phyloP scores from a whole-genome alignment of 64 coral and sea anemone species.

The Pachyseris speciosa region DNA sequence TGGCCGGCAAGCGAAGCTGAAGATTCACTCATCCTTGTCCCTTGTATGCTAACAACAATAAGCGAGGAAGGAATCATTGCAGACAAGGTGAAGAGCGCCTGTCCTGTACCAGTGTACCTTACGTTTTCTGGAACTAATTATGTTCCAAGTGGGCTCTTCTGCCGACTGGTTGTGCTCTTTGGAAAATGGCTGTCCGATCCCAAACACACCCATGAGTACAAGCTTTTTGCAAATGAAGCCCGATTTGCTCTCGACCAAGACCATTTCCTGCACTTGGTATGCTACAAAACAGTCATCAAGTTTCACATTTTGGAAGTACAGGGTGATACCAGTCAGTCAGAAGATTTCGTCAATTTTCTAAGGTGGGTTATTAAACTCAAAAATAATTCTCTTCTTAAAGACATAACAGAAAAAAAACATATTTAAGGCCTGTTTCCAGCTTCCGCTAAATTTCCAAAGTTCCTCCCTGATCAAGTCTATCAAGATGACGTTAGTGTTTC shows the following conservation, averaged over 20 bases:
- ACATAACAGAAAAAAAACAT: no score
- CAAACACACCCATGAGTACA: accelerated
- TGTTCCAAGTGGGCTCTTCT: slow-evolving; percentile 4
- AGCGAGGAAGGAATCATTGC: background rate
- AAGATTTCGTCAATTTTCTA: background rate
- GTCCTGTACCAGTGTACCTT: background rate
- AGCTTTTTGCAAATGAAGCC: background rate
- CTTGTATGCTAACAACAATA: background rate
- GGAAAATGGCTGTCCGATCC: background rate
- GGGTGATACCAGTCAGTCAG: background rate
- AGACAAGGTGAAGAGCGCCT: no score
- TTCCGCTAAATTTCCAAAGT: no score
- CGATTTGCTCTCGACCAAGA: background rate
- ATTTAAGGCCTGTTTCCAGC: no score
- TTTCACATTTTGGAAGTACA: background rate
- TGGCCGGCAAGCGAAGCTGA: background rate
- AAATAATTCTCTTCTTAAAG: no score
- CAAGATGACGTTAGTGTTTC: no score
- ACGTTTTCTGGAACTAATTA: background rate
- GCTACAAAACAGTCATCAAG: background rate
- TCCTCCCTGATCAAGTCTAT: no score
- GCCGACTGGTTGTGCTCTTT: background rate
- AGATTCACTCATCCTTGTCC: background rate
- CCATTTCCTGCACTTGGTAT: background rate
- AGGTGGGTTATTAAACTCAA: background rate